A percentile compares a stretch with the other conserved stretches of the same genome.
phyloP scores from a whole-genome alignment of 2,113 vertebrate species.

The Rhizomys pruinosus region DNA sequence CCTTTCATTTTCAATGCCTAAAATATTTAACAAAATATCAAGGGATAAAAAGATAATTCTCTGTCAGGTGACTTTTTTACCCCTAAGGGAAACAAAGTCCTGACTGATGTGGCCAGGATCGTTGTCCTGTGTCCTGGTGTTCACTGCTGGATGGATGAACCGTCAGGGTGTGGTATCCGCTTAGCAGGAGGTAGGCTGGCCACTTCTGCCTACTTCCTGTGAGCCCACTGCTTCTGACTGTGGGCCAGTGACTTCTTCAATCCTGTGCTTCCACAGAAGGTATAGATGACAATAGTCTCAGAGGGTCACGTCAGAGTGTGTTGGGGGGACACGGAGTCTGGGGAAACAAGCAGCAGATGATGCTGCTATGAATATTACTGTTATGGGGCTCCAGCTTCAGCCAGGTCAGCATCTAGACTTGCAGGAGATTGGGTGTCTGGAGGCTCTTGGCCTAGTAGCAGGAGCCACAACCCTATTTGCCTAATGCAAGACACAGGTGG shows the following conservation, averaged over 20 bases:
- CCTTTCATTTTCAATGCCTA: background rate
- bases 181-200: background rate
- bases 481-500: too few species aligned
- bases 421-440: background rate
- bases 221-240: background rate
- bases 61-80: background rate
- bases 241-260: background rate
- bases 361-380: accelerated
- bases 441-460: background rate
- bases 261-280: background rate
- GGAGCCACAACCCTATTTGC: background rate
- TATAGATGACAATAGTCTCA: background rate
- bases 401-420: background rate
- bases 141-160: accelerated
- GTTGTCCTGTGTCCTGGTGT: background rate
- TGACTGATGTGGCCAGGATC: background rate
- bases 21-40: background rate
- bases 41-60: background rate
- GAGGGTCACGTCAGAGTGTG: background rate
- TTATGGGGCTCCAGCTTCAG: background rate
- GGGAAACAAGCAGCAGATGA: background rate
- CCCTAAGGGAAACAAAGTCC: background rate
- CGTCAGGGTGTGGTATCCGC: background rate
- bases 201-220: background rate
- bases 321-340: background rate